Percentiles rank a stretch among this genome's conserved stretches.
Evolutionary conservation across 2,113 vertebrate genomes (phyloP).

Genomic region (Erinaceus europaeus): DNA sequence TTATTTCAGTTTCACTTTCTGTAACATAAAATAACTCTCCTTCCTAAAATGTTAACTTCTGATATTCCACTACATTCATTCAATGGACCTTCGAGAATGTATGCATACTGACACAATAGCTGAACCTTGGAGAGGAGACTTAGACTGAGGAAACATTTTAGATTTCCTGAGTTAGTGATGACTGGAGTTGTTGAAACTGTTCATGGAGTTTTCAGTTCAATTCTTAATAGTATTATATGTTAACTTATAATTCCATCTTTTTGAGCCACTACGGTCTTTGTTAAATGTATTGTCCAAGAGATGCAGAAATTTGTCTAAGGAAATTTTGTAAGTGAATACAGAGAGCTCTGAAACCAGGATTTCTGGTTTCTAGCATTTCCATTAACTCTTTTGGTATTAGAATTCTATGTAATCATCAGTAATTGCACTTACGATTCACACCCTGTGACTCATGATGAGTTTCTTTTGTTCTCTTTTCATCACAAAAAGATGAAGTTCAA

Average conservation of each 20-base stretch:
- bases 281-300: conserved; percentile 31
- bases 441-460: conserved; percentile 43
- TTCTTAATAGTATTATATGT: conserved; percentile 21
- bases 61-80: neutral
- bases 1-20: conserved; percentile 3
- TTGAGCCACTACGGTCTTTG: neutral
- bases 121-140: neutral
- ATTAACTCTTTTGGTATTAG: conserved; percentile 46
- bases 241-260: neutral
- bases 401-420: conserved; percentile 49
- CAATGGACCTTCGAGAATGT: neutral
- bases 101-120: neutral
- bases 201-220: conserved; percentile 6
- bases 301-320: conserved; percentile 39
- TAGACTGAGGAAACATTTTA: neutral
- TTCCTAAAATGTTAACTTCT: neutral
- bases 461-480: conserved; percentile 51
- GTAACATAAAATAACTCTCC: neutral
- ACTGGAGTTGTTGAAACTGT: neutral
- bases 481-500: conserved; percentile 61
- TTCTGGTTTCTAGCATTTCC: conserved; percentile 66
- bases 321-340: conserved; percentile 34
- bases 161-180: neutral
- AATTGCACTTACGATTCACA: conserved; percentile 47
- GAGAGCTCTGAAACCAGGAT: conserved; percentile 40